phyloP scores from a whole-genome alignment of 2,797 vertebrate genomes.

The Falco cherrug region DNA sequence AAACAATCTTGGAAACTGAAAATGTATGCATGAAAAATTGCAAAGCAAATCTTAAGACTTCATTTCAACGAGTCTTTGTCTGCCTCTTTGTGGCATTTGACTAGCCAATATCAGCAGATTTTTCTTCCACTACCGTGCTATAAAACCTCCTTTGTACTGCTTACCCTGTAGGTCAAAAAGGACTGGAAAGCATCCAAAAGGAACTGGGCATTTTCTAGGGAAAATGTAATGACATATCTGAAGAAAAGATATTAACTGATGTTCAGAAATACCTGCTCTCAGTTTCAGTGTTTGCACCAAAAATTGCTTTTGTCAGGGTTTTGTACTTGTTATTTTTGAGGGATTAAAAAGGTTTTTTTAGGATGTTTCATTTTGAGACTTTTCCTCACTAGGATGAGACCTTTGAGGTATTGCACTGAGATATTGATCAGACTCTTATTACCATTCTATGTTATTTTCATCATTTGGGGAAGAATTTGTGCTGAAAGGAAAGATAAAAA shows the following conservation, averaged over 20 bases:
- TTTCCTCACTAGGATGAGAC: neutral
- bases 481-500: neutral
- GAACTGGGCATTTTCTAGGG: neutral
- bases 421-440: conserved; percentile 32
- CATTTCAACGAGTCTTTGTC: neutral
- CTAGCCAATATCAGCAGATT: neutral
- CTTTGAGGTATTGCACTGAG: conserved; percentile 31
- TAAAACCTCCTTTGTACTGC: neutral
- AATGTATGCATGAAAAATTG: neutral
- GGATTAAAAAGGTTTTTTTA: conserved; percentile 51
- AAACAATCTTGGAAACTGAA: neutral
- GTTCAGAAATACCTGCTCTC: conserved; percentile 9
- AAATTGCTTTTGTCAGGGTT: conserved; percentile 32
- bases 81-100: neutral
- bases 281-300: conserved; percentile 6
- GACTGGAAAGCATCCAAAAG: conserved; percentile 22
- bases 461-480: neutral
- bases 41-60: neutral
- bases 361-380: conserved; percentile 10
- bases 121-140: neutral
- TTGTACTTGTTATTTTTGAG: conserved; percentile 33
- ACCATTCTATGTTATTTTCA: conserved; percentile 15
- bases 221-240: neutral
- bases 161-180: neutral
- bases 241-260: conserved; percentile 9